These are phyloP conservation scores for Anarrhichthys ocellatus DNA, from an alignment of 2,113 vertebrate genomes.

Conservation along the genomic window DNA sequence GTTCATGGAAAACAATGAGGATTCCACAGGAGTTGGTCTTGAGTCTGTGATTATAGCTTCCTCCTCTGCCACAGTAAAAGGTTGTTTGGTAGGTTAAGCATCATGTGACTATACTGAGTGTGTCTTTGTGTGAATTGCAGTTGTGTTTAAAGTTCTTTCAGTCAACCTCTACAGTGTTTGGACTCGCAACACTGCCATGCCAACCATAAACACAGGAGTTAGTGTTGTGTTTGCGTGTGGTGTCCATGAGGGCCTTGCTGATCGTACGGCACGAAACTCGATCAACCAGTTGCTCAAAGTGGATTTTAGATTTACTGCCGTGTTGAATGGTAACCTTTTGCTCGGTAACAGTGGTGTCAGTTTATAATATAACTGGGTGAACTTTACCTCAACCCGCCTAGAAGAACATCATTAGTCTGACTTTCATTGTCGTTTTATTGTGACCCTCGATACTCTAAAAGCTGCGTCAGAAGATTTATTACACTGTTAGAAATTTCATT, in stretches of 20 bases:
- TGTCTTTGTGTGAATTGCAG: not conserved
- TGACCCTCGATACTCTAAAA: not conserved
- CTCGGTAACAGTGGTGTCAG: not conserved
- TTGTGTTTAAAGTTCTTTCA: conserved; percentile 42
- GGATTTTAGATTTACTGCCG: not conserved
- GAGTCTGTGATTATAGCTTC: conserved; percentile 27
- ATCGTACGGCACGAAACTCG: not conserved
- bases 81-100: not conserved
- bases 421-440: not conserved
- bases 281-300: not conserved
- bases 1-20: not conserved
- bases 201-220: conserved; percentile 33
- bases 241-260: not conserved
- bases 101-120: not conserved
- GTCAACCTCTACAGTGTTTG: conserved; percentile 45
- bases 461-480: not conserved
- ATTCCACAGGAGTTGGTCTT: conserved; percentile 4
- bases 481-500: not conserved
- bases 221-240: not conserved
- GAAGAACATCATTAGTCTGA: not conserved
- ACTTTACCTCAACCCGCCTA: not conserved
- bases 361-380: not conserved
- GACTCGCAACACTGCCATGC: conserved; percentile 45
- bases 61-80: conserved; percentile 1
- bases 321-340: too few relatives aligned